These are phyloP conservation scores for Monomorium pharaonis DNA, from an alignment of 1,140 invertebrate species.

Conservation along the genomic window DNA sequence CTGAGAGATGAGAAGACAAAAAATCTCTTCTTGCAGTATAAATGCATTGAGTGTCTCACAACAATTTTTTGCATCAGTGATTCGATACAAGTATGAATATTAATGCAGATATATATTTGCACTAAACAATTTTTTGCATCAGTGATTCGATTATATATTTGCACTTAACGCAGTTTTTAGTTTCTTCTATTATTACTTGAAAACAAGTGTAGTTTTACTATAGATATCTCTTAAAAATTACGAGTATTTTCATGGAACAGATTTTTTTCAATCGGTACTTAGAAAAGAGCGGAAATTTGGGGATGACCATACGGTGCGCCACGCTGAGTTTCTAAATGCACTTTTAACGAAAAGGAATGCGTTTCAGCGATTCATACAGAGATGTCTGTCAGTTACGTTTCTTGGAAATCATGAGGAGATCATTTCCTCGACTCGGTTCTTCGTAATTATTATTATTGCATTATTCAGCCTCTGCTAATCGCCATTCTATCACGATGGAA, in stretches of 20 bases:
- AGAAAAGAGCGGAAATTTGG: not conserved
- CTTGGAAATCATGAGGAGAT: not conserved
- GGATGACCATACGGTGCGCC: no score
- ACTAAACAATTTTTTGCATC: no score
- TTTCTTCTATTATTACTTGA: not conserved
- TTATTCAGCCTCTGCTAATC: not conserved
- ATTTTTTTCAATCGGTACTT: not conserved
- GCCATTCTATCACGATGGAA: not conserved
- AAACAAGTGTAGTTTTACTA: not conserved
- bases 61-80: not conserved
- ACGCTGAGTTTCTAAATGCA: not conserved
- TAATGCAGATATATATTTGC: not conserved
- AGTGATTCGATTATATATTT: no score
- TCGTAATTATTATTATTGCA: constrained; percentile 13
- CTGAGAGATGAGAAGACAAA: not conserved
- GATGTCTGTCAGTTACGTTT: not conserved
- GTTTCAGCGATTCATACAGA: not conserved
- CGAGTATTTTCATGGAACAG: not conserved
- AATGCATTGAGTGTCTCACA: not conserved
- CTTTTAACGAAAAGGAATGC: not conserved
- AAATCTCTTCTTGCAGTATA: not conserved
- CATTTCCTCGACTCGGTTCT: constrained; percentile 11
- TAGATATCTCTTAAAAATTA: not conserved
- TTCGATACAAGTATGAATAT: not conserved
- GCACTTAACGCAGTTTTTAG: not conserved